Evolutionary conservation across 2,888 invertebrate species (phyloP).

Genomic region (Xanthia togata): DNA sequence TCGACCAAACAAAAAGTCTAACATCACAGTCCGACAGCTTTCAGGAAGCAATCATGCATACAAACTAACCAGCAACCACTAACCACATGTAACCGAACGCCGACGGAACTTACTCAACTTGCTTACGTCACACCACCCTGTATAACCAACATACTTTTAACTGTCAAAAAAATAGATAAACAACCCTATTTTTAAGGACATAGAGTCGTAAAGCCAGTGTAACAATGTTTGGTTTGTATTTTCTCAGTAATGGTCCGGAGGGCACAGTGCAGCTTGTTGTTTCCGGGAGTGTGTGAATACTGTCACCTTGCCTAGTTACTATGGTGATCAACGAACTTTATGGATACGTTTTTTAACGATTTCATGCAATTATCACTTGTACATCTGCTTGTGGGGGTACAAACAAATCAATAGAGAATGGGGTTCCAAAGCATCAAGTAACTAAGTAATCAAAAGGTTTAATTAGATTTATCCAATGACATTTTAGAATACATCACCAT

Average conservation of each 20-base stretch:
- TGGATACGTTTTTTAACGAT: constrained; percentile 64
- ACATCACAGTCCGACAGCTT: constrained; percentile 63
- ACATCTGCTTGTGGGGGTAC: constrained; percentile 58
- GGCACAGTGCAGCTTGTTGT: constrained; percentile 84
- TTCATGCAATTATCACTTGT: constrained; percentile 59
- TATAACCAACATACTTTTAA: constrained; percentile 14
- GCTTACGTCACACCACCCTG: constrained; percentile 74
- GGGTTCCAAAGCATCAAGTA: constrained; percentile 8
- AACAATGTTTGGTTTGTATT: constrained; percentile 15
- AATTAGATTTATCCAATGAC: constrained; percentile 3
- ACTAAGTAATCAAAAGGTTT: background rate
- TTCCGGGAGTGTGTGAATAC: constrained; percentile 85
- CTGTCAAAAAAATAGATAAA: background rate
- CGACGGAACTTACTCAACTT: constrained; percentile 80
- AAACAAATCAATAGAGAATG: constrained; percentile 30
- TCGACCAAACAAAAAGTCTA: constrained; percentile 26
- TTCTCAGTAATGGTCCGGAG: constrained; percentile 56
- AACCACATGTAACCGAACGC: constrained; percentile 73
- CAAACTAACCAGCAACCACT: constrained; percentile 60
- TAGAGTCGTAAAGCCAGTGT: constrained; percentile 1
- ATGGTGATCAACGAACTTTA: constrained; percentile 81
- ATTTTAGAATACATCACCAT: no score
- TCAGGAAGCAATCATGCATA: constrained; percentile 74
- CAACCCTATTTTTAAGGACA: background rate
- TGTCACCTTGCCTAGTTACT: constrained; percentile 84